Conservation (phyloP, 2,888 invertebrate genomes). For the Anodontia alba region DNA sequence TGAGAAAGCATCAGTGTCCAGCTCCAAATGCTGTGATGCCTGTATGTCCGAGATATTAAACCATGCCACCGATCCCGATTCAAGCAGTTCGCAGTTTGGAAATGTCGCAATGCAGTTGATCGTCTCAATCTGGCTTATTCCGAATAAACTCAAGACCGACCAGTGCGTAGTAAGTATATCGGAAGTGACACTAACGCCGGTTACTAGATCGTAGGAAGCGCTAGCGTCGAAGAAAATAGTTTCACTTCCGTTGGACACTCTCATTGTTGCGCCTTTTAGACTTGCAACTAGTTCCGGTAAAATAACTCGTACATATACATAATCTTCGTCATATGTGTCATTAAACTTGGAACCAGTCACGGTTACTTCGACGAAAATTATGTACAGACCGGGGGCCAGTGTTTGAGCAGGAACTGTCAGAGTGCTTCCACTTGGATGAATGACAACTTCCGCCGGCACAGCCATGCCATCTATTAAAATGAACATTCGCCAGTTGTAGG, state of each 20-base stretch:
- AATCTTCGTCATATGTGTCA: conserved; percentile 5
- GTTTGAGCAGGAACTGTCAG: neutral
- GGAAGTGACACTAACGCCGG: neutral
- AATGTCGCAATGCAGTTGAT: conserved; percentile 4
- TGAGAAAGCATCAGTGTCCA: neutral
- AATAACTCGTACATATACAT: neutral
- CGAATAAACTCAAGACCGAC: neutral
- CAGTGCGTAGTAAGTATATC: neutral
- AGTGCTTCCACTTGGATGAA: neutral
- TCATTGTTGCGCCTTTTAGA: neutral
- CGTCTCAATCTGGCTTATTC: neutral
- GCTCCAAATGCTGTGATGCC: neutral
- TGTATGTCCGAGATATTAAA: neutral
- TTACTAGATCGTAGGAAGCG: neutral
- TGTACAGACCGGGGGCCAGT: neutral
- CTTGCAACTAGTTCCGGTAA: conserved; percentile 1
- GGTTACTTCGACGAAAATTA: neutral
- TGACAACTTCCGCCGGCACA: neutral
- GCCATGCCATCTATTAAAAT: neutral
- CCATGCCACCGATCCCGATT: neutral
- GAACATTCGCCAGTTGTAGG: conserved; percentile 4
- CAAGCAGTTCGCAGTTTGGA: neutral
- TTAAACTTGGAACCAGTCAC: neutral
- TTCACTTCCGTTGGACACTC: neutral
- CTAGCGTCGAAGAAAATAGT: neutral